phyloP scores from a whole-genome alignment of 2,888 invertebrate species.

The Drosophila anceps region DNA sequence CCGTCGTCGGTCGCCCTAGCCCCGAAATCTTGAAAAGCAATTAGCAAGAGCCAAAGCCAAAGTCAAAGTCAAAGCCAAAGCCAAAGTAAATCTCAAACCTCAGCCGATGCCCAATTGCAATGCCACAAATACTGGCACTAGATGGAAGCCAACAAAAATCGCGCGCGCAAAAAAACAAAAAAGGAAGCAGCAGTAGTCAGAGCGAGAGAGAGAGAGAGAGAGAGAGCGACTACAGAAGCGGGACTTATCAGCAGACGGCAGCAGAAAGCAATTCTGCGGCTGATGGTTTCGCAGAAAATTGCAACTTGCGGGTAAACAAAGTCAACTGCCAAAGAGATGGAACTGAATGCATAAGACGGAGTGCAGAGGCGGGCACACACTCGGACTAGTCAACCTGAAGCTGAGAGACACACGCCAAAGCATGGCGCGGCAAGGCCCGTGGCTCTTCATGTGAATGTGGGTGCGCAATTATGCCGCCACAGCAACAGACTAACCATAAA shows the following conservation, averaged over 20 bases:
- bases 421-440: constrained; percentile 42
- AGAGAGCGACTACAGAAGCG: constrained; percentile 57
- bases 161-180: not conserved
- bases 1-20: constrained; percentile 55
- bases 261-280: constrained; percentile 72
- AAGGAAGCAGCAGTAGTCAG: too few species aligned
- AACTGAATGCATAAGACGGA: not conserved
- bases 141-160: constrained; percentile 27
- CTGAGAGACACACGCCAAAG: constrained; percentile 64
- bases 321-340: constrained; percentile 53
- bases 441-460: constrained; percentile 58
- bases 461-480: constrained; percentile 80
- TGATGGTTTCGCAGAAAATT: constrained; percentile 78
- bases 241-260: constrained; percentile 72
- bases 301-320: constrained; percentile 81
- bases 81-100: constrained; percentile 51
- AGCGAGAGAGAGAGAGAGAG: not conserved
- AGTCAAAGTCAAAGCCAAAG: constrained; percentile 22
- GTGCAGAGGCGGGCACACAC: constrained; percentile 5
- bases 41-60: constrained; percentile 57
- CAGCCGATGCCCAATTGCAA: constrained; percentile 65
- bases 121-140: constrained; percentile 38
- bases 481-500: constrained; percentile 71
- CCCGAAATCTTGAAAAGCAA: constrained; percentile 72
- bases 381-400: constrained; percentile 34